Conservation (phyloP, 2,113 vertebrate genomes). For the Etia nguti region DNA sequence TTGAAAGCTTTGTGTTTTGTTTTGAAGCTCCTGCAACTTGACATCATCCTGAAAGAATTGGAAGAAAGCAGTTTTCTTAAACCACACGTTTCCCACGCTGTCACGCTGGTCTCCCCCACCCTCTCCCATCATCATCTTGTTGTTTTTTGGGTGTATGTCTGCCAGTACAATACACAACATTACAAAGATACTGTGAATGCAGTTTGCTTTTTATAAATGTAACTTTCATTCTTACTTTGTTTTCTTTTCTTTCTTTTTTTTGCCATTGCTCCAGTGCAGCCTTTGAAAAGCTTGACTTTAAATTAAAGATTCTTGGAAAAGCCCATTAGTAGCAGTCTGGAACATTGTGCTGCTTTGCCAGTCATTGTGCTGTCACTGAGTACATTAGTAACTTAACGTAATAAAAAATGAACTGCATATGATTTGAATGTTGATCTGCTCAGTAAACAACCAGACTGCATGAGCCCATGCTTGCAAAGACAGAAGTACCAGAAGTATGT, state of each 20-base stretch:
- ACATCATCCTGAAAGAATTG: background rate
- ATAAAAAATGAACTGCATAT: background rate
- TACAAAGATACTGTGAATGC: background rate
- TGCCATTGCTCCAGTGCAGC: background rate
- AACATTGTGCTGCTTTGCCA: background rate
- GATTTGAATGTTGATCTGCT: background rate
- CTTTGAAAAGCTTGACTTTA: background rate
- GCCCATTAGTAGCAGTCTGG: background rate
- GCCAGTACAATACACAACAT: background rate
- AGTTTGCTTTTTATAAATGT: background rate
- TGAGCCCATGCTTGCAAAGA: background rate
- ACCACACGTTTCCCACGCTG: background rate
- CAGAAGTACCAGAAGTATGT: background rate
- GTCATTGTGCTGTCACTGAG: background rate
- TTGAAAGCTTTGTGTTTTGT: background rate
- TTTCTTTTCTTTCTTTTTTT: background rate
- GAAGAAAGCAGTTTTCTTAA: background rate
- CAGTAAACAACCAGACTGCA: background rate
- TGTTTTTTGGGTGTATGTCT: background rate
- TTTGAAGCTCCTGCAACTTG: background rate
- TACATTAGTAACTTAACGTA: background rate
- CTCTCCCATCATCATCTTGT: background rate
- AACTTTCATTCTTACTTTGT: background rate
- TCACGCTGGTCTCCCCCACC: background rate
- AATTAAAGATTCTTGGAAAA: background rate